Evolutionary conservation across 92 coral and sea anemone genomes (phyloP), one percentile per base, ranked within the genome.

Genomic region (Epizoanthus rinbou): DNA sequence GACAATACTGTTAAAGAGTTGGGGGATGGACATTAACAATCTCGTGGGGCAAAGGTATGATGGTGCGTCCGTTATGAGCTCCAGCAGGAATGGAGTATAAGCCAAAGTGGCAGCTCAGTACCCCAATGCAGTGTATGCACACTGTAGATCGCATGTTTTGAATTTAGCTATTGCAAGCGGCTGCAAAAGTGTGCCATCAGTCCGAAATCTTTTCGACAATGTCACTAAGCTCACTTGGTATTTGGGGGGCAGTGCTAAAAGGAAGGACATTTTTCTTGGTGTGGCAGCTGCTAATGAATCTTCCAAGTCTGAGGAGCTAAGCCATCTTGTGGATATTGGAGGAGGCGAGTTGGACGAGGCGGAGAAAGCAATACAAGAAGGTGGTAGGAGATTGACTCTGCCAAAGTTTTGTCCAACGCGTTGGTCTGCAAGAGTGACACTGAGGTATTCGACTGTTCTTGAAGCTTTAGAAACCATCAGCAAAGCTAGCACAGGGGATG

Each of bases 31-130:
- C 60, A 41, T 81, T 79, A 64, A 50, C 74, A 64, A 52, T 66
- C 87, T 85, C 21, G 84, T 85, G 71, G 89, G 85, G 65, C 89
- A 86, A 79, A 75, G 89, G 47, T 83, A 83, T 69, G 86, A 83
- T 47, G 80, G 86, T 21, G 80, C 86, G 28, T 69, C 86, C 68
- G 64, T 84, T 56, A 84, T 84, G 82, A 84, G 87, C 70, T 64
- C 43, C 23, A 74, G 82, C 87, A 74, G 65, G 59, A 84, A 60
- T 84, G 87, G 87, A n/a, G 43, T 84, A 70, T 79, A 82, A 50
- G 59, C 47, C 13, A 84, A 84, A 74, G 87, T 87, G 73, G 56
- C 90, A 33, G 84, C 4, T 50, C 39, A 73, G 67, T 87, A 87
- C 72, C 90, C 90, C 14, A 82, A 75, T 87, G 87, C 87, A 54